A percentile compares a stretch with the other conserved stretches of the same genome.
Conservation (phyloP, 2,888 invertebrate genomes). For the Xanthorhoe designata region DNA sequence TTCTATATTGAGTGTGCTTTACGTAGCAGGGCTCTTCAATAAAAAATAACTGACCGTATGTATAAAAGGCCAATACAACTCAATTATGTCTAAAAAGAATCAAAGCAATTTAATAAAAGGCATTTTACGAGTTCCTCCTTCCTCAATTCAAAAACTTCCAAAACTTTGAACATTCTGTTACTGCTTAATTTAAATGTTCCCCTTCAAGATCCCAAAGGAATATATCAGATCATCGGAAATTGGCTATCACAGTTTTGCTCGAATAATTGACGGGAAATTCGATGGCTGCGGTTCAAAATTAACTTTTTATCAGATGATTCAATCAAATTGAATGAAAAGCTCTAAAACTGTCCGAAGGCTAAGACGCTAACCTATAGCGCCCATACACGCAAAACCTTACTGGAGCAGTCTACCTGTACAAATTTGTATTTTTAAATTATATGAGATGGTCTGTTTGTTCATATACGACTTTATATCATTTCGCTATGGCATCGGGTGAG, state of each 20-base stretch:
- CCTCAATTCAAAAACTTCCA: constrained; percentile 4
- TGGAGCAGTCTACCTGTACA: too few relatives aligned
- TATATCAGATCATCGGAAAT: constrained; percentile 12
- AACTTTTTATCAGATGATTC: constrained; percentile 14
- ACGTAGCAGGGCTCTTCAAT: too few relatives aligned
- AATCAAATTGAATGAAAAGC: constrained; percentile 3
- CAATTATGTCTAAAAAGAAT: too few relatives aligned
- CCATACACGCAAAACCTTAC: neutral
- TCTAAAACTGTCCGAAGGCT: neutral
- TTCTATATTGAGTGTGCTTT: too few relatives aligned
- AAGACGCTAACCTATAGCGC: neutral
- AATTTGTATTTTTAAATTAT: too few relatives aligned
- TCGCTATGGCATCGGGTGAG: too few relatives aligned
- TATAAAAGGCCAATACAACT: too few relatives aligned
- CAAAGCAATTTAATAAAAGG: too few relatives aligned
- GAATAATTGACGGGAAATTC: constrained; percentile 7
- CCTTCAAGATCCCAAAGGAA: neutral
- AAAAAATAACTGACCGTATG: too few relatives aligned
- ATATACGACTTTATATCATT: too few relatives aligned
- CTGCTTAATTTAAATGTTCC: constrained; percentile 17
- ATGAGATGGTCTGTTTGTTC: too few relatives aligned
- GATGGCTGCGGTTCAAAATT: constrained; percentile 43
- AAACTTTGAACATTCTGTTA: constrained; percentile 15
- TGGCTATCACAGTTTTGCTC: constrained; percentile 10
- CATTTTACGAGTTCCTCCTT: neutral